Evolutionary conservation across 2,888 invertebrate species (phyloP).

Genomic region (Tetheella fluctuosa): DNA sequence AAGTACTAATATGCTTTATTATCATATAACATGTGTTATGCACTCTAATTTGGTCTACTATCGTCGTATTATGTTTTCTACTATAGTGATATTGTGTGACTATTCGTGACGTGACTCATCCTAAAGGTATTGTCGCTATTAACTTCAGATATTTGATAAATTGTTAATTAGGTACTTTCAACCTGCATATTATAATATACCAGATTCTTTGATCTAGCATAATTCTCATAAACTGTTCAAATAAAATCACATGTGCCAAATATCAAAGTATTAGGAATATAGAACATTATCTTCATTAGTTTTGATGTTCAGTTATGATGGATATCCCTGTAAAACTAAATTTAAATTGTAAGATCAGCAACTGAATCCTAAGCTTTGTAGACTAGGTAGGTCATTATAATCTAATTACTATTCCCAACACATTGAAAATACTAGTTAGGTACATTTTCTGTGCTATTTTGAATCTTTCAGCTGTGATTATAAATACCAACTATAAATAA

Average conservation of each 20-base stretch:
- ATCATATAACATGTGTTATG: not conserved
- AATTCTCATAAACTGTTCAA: conserved; percentile 6
- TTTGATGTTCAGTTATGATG: not conserved
- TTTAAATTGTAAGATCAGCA: not conserved
- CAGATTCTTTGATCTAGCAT: conserved; percentile 2
- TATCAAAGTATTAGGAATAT: conserved; percentile 13
- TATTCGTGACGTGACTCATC: conserved; percentile 55
- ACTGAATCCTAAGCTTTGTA: conserved; percentile 6
- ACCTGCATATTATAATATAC: not conserved
- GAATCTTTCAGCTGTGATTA: too few relatives aligned
- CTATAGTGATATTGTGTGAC: conserved; percentile 27
- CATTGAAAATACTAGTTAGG: too few relatives aligned
- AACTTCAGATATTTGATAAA: not conserved
- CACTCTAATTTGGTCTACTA: not conserved
- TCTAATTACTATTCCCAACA: too few relatives aligned
- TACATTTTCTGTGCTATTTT: not conserved
- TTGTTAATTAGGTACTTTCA: not conserved
- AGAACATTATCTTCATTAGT: conserved; percentile 8
- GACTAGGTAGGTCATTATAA: too few relatives aligned
- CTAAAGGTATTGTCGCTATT: conserved; percentile 38
- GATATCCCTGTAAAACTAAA: not conserved
- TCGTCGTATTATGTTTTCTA: not conserved
- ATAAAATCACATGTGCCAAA: not conserved
- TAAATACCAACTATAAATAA: too few relatives aligned
- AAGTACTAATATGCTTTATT: conserved; percentile 72